Evolutionary conservation across 2,797 vertebrate genomes (phyloP), one percentile per base, ranked within the genome.

Genomic region (Bovichtus variegatus): DNA sequence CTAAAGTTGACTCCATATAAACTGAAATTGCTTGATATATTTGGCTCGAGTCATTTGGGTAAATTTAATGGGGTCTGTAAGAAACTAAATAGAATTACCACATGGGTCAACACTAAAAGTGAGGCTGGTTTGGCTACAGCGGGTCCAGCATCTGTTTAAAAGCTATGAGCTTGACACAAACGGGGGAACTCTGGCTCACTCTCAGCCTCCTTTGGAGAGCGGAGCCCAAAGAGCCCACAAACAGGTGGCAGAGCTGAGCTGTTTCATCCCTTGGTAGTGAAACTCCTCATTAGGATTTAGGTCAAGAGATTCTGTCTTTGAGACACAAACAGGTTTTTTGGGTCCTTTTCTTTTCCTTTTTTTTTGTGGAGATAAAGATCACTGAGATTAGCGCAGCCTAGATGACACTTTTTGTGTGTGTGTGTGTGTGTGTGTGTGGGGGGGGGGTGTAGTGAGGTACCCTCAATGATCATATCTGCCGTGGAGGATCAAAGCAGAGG

Each of bases 21-120:
- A 94, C 81, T 86, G 68, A 88, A 92, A 93, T 92, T 87, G 87
- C 89, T 89, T 81, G 89, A 92, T 95, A 93, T 94, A 94, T 95
- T 91, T 94, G 92, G 92, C 87, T 75, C 5, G 18, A 83, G 87
- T 85, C 76, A 74, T 88, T 82, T 58, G 90, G 93, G 92, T 92
- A 73, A 90, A 92, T 91, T 94, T 94, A 94, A 95, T 90, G 86
- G 94, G 90, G 93, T 89, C 93, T 93, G 87, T 78, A 80, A 84
- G 91, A 90, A 90, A 90, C 84, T 92, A 90, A 94, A 93, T 87
- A 88, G 88, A 87, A 88, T 90, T 78, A 93, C 92, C 92, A 91
- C 90, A 92, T 92, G 94, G 94, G 92, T 94, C 91, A 91, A 93
- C 89, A 90, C 84, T 92, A 92, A 93, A 93, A 92, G 87, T 86